Evolutionary conservation across 2,113 vertebrate species (phyloP), one percentile per base, ranked within the genome.

Genomic region (Pogonocichla stellata): DNA sequence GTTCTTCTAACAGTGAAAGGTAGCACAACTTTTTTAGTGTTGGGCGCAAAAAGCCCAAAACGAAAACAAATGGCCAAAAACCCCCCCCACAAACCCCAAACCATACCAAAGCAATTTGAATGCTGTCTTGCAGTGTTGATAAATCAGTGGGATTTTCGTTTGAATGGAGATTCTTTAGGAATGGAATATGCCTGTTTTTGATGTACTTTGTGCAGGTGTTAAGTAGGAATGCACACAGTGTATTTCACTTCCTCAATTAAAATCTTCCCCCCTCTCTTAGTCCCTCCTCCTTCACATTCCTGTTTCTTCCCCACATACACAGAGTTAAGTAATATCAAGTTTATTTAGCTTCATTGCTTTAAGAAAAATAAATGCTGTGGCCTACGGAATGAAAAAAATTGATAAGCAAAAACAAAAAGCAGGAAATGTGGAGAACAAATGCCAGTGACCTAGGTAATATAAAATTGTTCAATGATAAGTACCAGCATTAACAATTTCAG

Each of bases 401-500:
- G 73, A 95, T 85, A 93, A 95, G 87, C 93, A 95, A 93, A 95
- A 97, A 48, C 61, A 94, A 96, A 95, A 94, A 87, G 56, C 88
- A 96, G 29, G 73, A 94, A 97, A 97, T 31, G n/a, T 83, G 67
- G 66, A 85, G 72, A 94, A 57, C 65, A 93, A 93, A 96, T 70
- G 97, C 88, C 88, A 92, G 69, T 64, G 86, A 96, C 85, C 89
- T 95, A 81, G 53, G 88, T 85, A 88, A 54, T 88, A 64, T 80
- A 92, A 95, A 97, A 92, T 93, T 94, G 64, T 95, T 96, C 97
- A 92, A 66, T 62, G 65, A 91, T 96, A 96, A 85, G 60, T 85
- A 81, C 90, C 78, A 95, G 92, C 88, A 92, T 95, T 96, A 98
- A 97, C 88, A 96, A 62, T 94, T 96, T 96, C 56, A 60, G 95